A percentile compares a stretch with the other conserved stretches of the same genome.
phyloP scores from a whole-genome alignment of 2,113 vertebrate species.

The Piprites chloris region DNA sequence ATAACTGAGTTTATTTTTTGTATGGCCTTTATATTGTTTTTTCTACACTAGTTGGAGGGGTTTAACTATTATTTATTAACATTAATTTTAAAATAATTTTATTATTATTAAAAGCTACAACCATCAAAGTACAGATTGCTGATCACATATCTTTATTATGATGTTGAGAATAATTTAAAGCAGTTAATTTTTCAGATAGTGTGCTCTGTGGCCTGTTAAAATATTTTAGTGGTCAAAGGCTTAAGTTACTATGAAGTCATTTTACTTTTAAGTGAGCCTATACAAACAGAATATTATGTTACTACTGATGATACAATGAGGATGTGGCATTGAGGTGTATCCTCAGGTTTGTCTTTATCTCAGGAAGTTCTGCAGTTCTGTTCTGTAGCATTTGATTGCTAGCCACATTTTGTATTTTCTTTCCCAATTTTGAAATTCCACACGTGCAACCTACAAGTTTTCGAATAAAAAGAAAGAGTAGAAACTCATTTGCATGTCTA shows the following conservation, averaged over 20 bases:
- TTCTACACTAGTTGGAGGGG: neutral
- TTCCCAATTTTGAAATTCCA: neutral
- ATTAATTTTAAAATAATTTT: neutral
- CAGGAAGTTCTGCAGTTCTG: neutral
- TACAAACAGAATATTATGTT: neutral
- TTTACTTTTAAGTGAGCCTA: neutral
- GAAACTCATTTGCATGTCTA: neutral
- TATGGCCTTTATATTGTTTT: neutral
- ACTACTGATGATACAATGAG: neutral
- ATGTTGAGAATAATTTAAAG: neutral
- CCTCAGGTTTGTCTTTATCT: neutral
- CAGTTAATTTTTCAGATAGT: neutral
- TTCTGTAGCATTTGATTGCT: neutral
- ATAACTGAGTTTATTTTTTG: neutral
- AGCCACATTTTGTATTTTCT: neutral
- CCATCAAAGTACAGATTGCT: neutral
- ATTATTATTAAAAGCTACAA: neutral
- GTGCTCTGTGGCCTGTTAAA: neutral
- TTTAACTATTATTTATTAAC: neutral
- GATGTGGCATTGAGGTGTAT: neutral
- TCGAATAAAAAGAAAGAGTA: neutral
- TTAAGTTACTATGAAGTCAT: neutral
- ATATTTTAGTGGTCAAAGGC: neutral
- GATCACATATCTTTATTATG: neutral
- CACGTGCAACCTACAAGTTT: neutral